These are phyloP conservation scores for Pholis gunnellus DNA, from an alignment of 2,113 vertebrate genomes.

Conservation along the genomic window DNA sequence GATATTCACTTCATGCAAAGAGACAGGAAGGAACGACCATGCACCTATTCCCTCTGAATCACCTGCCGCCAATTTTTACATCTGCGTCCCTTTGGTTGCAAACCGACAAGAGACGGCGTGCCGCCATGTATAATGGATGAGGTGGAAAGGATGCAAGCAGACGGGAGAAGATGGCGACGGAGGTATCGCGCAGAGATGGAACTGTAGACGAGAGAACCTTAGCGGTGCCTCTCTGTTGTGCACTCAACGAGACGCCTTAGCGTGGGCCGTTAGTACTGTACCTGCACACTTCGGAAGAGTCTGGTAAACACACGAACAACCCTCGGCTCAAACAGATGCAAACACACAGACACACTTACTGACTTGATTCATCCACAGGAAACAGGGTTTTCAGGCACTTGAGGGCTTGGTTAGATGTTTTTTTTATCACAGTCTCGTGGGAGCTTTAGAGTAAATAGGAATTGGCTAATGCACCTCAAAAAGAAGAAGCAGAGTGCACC, in stretches of 20 bases:
- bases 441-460: slow-evolving; percentile 59
- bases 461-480: slow-evolving; percentile 28
- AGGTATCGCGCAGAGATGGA: slow-evolving; percentile 51
- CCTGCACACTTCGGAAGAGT: slow-evolving; percentile 2
- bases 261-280: slow-evolving; percentile 2
- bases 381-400: slow-evolving; percentile 39
- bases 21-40: not conserved
- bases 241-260: slow-evolving; percentile 20
- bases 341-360: slow-evolving; percentile 21
- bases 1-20: slow-evolving; percentile 43
- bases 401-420: slow-evolving; percentile 29
- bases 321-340: not conserved
- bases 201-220: slow-evolving; percentile 12
- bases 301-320: slow-evolving; percentile 40
- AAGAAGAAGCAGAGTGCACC: slow-evolving; percentile 4
- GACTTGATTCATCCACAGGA: slow-evolving; percentile 42
- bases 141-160: slow-evolving; percentile 20
- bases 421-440: slow-evolving; percentile 53
- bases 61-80: slow-evolving; percentile 56
- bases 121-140: slow-evolving; percentile 69
- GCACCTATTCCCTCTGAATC: slow-evolving; percentile 47
- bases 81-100: slow-evolving; percentile 30
- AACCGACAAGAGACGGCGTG: not conserved
- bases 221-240: slow-evolving; percentile 28
- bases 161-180: slow-evolving; percentile 27